A percentile compares a stretch with the other conserved stretches of the same genome.
Conservation (phyloP, 2,113 vertebrate species). For the Notothenia coriiceps region DNA sequence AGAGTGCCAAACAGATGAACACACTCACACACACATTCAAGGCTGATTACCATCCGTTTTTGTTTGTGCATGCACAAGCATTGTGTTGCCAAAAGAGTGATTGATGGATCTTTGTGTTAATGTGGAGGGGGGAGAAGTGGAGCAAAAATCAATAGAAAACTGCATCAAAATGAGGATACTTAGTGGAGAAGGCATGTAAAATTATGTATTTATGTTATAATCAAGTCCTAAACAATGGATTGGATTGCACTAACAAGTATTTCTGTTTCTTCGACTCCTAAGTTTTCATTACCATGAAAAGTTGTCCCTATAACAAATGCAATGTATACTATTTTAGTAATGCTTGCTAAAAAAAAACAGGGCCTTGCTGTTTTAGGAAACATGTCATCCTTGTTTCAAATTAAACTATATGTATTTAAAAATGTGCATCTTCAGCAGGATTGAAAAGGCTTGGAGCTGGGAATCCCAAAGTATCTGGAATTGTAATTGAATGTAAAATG, state of each 20-base stretch:
- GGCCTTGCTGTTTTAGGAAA: conserved; percentile 9
- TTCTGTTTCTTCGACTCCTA: neutral
- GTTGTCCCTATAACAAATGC: neutral
- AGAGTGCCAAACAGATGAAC: conserved; percentile 28
- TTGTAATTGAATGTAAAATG: conserved; percentile 10
- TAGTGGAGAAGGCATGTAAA: neutral
- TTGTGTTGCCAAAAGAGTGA: conserved; percentile 24
- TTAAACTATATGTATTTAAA: neutral
- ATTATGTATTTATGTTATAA: neutral
- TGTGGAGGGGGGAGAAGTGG: neutral
- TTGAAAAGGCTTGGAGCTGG: too few relatives aligned
- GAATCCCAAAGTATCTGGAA: neutral
- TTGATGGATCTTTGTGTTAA: conserved; percentile 35
- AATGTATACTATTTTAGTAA: neutral
- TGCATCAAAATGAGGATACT: neutral
- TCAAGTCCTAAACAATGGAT: neutral
- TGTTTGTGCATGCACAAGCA: neutral
- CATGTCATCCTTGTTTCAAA: neutral
- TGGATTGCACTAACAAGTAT: neutral
- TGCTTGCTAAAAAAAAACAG: neutral
- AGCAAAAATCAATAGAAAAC: neutral
- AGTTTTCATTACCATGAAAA: neutral
- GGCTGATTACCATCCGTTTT: conserved; percentile 22
- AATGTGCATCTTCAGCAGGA: neutral
- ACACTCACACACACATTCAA: conserved; percentile 6